Evolutionary conservation across 2,113 vertebrate species (phyloP).

Genomic region (Podocnemis expansa): DNA sequence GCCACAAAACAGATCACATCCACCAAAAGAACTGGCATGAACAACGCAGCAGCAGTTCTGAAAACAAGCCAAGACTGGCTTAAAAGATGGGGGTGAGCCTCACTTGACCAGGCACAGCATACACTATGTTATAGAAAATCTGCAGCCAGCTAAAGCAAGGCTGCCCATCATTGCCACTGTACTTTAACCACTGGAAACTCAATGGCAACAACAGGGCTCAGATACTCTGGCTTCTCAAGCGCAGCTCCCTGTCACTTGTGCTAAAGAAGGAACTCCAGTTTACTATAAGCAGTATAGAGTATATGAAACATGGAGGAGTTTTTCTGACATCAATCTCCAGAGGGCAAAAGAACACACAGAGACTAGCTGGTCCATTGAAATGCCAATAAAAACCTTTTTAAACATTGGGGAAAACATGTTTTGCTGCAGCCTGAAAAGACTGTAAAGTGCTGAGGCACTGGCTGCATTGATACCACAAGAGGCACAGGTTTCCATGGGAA

Average conservation of each 20-base stretch:
- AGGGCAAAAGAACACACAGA: neutral
- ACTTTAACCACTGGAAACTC: rapidly evolving
- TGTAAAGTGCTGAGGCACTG: neutral
- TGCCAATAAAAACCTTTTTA: neutral
- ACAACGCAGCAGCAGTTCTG: neutral
- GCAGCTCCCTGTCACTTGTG: rapidly evolving
- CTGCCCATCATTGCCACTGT: neutral
- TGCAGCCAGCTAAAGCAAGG: rapidly evolving
- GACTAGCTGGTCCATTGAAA: rapidly evolving
- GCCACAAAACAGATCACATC: neutral
- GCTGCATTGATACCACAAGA: neutral
- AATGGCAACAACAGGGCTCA: rapidly evolving
- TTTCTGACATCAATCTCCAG: neutral
- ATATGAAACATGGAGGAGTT: rapidly evolving
- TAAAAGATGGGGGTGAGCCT: rapidly evolving
- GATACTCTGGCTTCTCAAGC: rapidly evolving
- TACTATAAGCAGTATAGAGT: neutral
- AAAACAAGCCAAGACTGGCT: rapidly evolving
- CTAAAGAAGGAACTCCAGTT: neutral
- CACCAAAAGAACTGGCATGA: neutral
- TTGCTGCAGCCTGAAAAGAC: neutral
- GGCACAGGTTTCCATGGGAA: constrained; percentile 6
- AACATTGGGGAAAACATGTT: neutral
- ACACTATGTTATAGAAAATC: rapidly evolving
- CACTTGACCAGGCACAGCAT: rapidly evolving